Base-by-base conservation (phyloP, 2,797 vertebrate species). In the Bradypodion pumilum region DNA sequence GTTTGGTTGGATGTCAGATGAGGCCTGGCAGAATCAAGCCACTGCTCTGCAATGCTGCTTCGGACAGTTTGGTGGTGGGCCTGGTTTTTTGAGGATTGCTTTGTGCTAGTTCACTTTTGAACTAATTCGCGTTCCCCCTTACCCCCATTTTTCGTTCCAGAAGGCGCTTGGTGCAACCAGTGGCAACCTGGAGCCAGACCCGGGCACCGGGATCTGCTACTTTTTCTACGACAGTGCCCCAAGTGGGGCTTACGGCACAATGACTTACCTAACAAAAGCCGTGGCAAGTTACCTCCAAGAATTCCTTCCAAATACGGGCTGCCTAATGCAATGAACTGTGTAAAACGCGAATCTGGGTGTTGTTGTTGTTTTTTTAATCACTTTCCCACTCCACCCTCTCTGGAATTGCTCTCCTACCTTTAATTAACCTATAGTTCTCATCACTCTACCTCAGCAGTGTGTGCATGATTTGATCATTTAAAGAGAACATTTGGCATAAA, bases 151-250 rank as follows among this genome's bases (percentile, higher is more conserved):
- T 59, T 91, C 74, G 82, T 81, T 91, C 86, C 96, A 99, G 99
- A 97, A 97, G 92, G 96, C 97, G 0, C 93, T 95, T 0, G 96
- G 97, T 86, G 97, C 97, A 86, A 93, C 91, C 52, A 98, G 99
- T 40, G 97, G 94, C 76, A 97, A 98, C 93, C 95, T 99, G 80
- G 98, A 99, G 90, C 97, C 97, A 74, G 99, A 99, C 7, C 78
- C 96, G 27, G 97, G 96, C 46, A 99, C 99, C 0, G 98, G 98
- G 85, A 98, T 99, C 93, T 99, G 98, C 94, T 97, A 97, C 95
- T 97, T 97, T 49, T 99, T 99, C 93, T 99, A 98, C 0, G 99
- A 99, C 91, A 99, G 99, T 4, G 99, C 99, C 89, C 99, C 99
- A 2, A 99, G 98, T 0, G 99, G 99, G 82, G 97, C 97, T 93